Conservation (phyloP, 2,797 vertebrate species). For the Rhinogobio ventralis region DNA sequence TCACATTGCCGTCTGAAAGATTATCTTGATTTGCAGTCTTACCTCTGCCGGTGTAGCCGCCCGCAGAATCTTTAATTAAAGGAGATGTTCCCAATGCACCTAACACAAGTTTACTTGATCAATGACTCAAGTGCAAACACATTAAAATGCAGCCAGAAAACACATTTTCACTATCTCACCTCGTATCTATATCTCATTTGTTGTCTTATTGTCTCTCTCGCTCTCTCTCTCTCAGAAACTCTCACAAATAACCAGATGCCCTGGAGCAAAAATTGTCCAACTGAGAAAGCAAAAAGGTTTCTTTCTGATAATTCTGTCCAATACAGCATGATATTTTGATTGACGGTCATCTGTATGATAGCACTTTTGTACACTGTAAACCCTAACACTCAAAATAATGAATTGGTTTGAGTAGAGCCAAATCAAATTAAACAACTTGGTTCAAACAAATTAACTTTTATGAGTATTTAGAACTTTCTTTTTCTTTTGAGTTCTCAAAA, state of each 20-base stretch:
- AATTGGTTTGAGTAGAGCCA: too few relatives aligned
- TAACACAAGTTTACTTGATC: constrained; percentile 66
- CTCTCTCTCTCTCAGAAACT: constrained; percentile 6
- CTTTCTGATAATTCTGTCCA: not conserved
- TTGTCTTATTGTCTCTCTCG: not conserved
- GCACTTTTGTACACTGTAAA: too few relatives aligned
- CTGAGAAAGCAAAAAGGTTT: not conserved
- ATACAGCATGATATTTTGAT: not conserved
- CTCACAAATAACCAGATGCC: constrained; percentile 1
- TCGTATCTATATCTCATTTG: constrained; percentile 23
- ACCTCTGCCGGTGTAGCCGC: constrained; percentile 69
- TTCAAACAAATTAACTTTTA: too few relatives aligned
- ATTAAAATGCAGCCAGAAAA: constrained; percentile 44
- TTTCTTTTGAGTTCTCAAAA: too few relatives aligned
- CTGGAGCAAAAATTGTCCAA: not conserved
- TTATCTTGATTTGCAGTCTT: constrained; percentile 70
- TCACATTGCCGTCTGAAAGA: constrained; percentile 66
- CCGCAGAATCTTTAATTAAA: constrained; percentile 74
- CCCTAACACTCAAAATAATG: too few relatives aligned
- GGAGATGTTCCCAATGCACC: constrained; percentile 61
- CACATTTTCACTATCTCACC: constrained; percentile 41
- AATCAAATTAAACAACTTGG: too few relatives aligned
- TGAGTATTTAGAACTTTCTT: too few relatives aligned
- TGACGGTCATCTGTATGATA: not conserved
- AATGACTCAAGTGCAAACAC: constrained; percentile 67